phyloP scores from a whole-genome alignment of 2,797 vertebrate genomes.

The Malurus leucopterus region DNA sequence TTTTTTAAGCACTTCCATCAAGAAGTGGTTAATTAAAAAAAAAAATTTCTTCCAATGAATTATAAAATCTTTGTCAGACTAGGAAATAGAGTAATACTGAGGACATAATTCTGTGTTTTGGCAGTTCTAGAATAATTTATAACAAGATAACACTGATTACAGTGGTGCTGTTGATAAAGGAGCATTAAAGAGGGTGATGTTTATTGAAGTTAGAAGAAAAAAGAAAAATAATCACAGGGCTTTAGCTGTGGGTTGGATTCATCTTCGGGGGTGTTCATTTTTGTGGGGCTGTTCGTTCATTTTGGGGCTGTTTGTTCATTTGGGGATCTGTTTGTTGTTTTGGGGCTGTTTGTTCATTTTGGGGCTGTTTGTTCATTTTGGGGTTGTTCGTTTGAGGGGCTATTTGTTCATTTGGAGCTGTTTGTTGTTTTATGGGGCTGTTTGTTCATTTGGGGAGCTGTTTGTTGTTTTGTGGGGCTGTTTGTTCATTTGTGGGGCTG shows the following conservation, averaged over 20 bases:
- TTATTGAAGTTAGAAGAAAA: not conserved
- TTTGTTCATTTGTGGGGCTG: no score
- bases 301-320: no score
- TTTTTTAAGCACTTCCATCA: not conserved
- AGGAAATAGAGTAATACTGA: rapidly evolving
- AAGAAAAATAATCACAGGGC: not conserved
- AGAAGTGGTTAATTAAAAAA: no score
- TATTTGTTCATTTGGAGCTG: no score
- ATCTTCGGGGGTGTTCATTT: not conserved
- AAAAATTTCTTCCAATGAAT: not conserved
- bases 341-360: no score
- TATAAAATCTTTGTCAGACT: not conserved
- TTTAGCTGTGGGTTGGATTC: not conserved
- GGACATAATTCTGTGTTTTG: not conserved
- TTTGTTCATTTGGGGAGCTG: rapidly evolving
- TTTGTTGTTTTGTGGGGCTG: no score
- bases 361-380: no score
- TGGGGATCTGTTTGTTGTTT: no score
- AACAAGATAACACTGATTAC: not conserved
- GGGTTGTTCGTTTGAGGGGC: not conserved
- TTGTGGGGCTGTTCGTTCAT: not conserved
- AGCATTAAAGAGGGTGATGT: not conserved
- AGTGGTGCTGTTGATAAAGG: not conserved
- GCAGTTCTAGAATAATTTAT: not conserved
- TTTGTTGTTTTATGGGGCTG: no score